Evolutionary conservation across 2,113 vertebrate genomes (phyloP).

Genomic region (Gorsachius goisagi): DNA sequence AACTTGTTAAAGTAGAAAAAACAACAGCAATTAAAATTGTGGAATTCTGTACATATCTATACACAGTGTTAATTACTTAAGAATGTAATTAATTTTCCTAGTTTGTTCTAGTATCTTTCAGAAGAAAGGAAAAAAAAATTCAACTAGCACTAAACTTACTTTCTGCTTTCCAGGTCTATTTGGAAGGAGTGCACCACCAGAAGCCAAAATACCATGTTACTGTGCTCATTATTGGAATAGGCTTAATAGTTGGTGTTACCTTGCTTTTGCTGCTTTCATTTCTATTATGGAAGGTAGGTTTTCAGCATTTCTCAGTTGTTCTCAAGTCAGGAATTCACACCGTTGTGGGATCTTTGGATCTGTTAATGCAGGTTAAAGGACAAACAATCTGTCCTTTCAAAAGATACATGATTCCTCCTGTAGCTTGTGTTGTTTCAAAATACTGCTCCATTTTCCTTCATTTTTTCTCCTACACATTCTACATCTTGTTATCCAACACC

Average conservation of each 20-base stretch:
- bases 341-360: neutral
- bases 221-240: conserved; percentile 78
- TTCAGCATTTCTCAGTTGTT: neutral
- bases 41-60: neutral
- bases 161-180: conserved; percentile 75
- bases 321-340: neutral
- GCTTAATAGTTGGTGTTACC: conserved; percentile 81
- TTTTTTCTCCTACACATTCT: neutral
- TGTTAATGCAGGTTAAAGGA: neutral
- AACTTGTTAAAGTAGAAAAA: neutral
- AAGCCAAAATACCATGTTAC: conserved; percentile 78
- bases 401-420: neutral
- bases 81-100: neutral
- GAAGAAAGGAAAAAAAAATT: neutral
- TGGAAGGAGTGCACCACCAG: conserved; percentile 86
- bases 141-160: neutral
- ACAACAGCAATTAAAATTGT: neutral
- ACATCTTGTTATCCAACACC: neutral
- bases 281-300: conserved; percentile 88
- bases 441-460: neutral
- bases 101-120: neutral
- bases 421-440: neutral
- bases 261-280: conserved; percentile 83
- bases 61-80: neutral
- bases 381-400: neutral